These are phyloP conservation scores for Iphiclides podalirius DNA, from an alignment of 2,888 invertebrate species.

Conservation along the genomic window DNA sequence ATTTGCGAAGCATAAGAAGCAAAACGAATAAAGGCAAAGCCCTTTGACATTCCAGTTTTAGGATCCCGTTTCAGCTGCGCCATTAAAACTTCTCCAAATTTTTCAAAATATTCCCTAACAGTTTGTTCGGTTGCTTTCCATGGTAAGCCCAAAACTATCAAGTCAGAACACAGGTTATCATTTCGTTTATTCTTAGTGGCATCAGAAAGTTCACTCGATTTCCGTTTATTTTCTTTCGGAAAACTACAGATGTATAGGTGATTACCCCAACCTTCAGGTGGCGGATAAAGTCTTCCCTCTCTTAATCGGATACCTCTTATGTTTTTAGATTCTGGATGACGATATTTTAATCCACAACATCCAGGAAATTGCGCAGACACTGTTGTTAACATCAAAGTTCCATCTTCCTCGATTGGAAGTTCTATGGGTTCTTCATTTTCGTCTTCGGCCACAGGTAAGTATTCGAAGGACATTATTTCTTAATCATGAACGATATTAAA, in stretches of 20 bases:
- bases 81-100: slow-evolving; percentile 98
- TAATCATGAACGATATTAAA: slow-evolving; percentile 70
- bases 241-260: slow-evolving; percentile 89
- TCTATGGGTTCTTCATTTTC: slow-evolving; percentile 99
- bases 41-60: slow-evolving; percentile 96
- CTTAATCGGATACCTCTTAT: slow-evolving; percentile 94
- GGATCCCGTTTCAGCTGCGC: slow-evolving; percentile 97
- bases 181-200: slow-evolving; percentile 96
- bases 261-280: slow-evolving; percentile 92
- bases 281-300: slow-evolving; percentile 95
- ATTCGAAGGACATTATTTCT: slow-evolving; percentile 80
- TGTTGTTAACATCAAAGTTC: slow-evolving; percentile 94
- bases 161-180: slow-evolving; percentile 96
- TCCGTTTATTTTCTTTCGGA: slow-evolving; percentile 95
- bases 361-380: slow-evolving; percentile 98
- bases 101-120: slow-evolving; percentile 96
- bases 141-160: slow-evolving; percentile 98
- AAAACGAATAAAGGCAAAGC: slow-evolving; percentile 99
- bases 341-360: slow-evolving; percentile 96
- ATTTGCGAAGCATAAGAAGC: slow-evolving; percentile 96
- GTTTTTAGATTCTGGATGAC: slow-evolving; percentile 94
- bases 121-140: slow-evolving; percentile 99
- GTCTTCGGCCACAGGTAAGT: slow-evolving; percentile 97
- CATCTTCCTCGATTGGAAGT: slow-evolving; percentile 97
- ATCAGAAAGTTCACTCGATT: slow-evolving; percentile 92